phyloP scores from a whole-genome alignment of 64 coral and sea anemone genomes.

The Exaiptasia diaphana region DNA sequence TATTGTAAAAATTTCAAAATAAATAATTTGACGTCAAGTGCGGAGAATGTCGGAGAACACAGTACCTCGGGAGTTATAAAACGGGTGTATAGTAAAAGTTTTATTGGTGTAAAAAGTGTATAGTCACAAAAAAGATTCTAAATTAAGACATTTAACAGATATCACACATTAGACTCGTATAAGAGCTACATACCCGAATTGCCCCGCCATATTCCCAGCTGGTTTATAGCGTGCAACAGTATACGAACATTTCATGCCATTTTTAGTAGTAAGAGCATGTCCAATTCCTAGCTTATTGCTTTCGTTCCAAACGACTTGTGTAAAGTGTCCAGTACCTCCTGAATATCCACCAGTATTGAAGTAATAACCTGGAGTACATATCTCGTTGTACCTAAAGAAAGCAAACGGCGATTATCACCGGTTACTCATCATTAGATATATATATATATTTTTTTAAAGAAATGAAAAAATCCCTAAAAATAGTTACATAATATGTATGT shows the following conservation, averaged over 20 bases:
- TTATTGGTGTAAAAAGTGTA: no score
- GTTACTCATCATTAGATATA: not conserved
- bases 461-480: not conserved
- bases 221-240: slow-evolving; percentile 67
- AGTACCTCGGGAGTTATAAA: no score
- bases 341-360: not conserved
- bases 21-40: no score
- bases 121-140: no score
- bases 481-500: not conserved
- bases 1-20: no score
- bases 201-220: slow-evolving; percentile 49
- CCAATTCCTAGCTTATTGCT: slow-evolving; percentile 71
- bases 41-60: no score
- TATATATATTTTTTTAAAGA: not conserved
- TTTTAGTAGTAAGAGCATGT: not conserved
- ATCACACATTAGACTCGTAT: no score
- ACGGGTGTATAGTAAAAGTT: no score
- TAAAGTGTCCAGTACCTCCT: slow-evolving; percentile 55
- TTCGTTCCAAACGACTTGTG: slow-evolving; percentile 82
- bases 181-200: no score
- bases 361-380: slow-evolving; percentile 51
- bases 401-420: not conserved
- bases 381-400: slow-evolving; percentile 68
- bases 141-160: no score
- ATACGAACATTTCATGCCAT: slow-evolving; percentile 48